Evolutionary conservation across 2,888 invertebrate species (phyloP).

Genomic region (Stomorhina lunata): DNA sequence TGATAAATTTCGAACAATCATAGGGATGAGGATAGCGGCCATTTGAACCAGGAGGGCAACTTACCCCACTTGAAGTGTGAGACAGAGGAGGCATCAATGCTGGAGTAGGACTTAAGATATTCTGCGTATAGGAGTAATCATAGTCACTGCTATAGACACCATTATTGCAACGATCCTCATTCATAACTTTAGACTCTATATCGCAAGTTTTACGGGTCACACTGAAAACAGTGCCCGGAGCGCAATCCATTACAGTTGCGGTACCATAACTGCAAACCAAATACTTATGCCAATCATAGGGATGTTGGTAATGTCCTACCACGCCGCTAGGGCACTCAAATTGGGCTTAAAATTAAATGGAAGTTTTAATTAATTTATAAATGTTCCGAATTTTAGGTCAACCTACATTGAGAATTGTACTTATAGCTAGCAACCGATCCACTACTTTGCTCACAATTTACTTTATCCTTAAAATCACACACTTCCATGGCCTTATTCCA

Average conservation of each 20-base stretch:
- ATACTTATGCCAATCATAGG: constrained; percentile 83
- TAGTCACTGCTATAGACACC: constrained; percentile 41
- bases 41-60: constrained; percentile 80
- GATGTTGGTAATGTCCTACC: constrained; percentile 82
- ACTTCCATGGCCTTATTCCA: constrained; percentile 81
- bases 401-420: constrained; percentile 52
- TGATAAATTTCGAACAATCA: constrained; percentile 83
- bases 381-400: no score
- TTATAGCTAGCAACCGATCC: no score
- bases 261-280: constrained; percentile 83
- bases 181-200: constrained; percentile 82
- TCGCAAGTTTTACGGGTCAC: constrained; percentile 81
- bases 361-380: no score
- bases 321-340: constrained; percentile 79
- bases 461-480: constrained; percentile 83
- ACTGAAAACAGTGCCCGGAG: constrained; percentile 84
- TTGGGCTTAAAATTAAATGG: no score
- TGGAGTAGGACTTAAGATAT: no score
- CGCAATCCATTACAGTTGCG: constrained; percentile 82
- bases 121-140: constrained; percentile 39
- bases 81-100: no score
- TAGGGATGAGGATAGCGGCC: constrained; percentile 82
- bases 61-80: constrained; percentile 59
- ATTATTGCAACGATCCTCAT: constrained; percentile 70
- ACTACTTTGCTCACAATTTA: constrained; percentile 76